Percentiles rank a stretch among this genome's conserved stretches.
Conservation (phyloP, 2,113 vertebrate species). For the Menidia beryllina region DNA sequence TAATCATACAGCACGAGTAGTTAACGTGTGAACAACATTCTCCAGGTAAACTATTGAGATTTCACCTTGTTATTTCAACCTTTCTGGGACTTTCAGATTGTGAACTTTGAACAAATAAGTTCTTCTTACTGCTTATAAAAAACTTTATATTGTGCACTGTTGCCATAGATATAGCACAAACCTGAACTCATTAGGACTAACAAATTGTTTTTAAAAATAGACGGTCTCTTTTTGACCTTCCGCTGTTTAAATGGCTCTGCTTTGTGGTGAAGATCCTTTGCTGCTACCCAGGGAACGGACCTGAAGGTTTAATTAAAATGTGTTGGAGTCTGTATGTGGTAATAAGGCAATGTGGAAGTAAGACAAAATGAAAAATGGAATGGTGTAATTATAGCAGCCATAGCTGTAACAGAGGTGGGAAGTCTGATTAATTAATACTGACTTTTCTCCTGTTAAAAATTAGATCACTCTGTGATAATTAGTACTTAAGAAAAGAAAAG, state of each 20-base stretch:
- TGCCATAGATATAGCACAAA: slow-evolving; percentile 21
- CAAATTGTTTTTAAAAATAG: slow-evolving; percentile 7
- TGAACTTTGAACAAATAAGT: too few species aligned
- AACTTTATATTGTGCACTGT: not conserved
- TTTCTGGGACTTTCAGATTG: slow-evolving; percentile 2
- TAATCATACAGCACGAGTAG: slow-evolving; percentile 18
- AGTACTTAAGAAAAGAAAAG: not conserved
- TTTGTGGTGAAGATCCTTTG: slow-evolving; percentile 2
- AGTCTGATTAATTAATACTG: slow-evolving; percentile 59
- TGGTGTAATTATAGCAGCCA: slow-evolving; percentile 62
- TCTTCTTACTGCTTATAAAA: not conserved
- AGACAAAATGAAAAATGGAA: slow-evolving; percentile 33
- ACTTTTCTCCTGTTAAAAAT: slow-evolving; percentile 28
- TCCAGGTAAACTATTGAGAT: slow-evolving; percentile 4
- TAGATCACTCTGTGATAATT: slow-evolving; percentile 44
- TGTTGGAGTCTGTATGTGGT: slow-evolving; percentile 10
- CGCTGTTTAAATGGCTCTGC: slow-evolving; percentile 33
- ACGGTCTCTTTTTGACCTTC: slow-evolving; percentile 21
- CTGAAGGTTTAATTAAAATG: slow-evolving; percentile 67
- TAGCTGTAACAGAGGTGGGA: slow-evolving; percentile 37
- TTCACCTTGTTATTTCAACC: slow-evolving; percentile 19
- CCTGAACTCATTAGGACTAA: slow-evolving; percentile 31
- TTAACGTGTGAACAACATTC: slow-evolving; percentile 24
- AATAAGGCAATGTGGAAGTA: slow-evolving; percentile 20
- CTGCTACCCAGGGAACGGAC: slow-evolving; percentile 40